Evolutionary conservation across 2,888 invertebrate genomes (phyloP).

Genomic region (Oeneis ivallda): DNA sequence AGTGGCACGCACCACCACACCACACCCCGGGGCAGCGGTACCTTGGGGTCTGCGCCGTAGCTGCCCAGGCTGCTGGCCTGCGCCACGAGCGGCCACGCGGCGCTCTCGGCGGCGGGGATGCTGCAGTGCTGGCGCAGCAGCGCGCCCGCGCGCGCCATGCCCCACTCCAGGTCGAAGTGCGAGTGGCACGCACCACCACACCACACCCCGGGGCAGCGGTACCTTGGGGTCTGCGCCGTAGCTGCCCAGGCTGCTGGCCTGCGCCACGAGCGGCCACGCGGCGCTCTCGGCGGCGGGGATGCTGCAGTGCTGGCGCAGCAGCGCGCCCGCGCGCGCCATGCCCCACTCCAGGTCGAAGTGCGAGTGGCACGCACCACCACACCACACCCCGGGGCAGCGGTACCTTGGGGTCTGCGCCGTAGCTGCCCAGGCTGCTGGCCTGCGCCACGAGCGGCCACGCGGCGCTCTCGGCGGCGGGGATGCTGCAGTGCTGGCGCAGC

Average conservation of each 20-base stretch:
- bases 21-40: constrained; percentile 38
- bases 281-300: constrained; percentile 66
- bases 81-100: constrained; percentile 86
- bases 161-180: constrained; percentile 82
- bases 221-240: constrained; percentile 85
- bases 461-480: constrained; percentile 65
- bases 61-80: constrained; percentile 97
- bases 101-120: constrained; percentile 66
- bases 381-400: background rate
- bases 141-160: constrained; percentile 82
- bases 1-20: background rate
- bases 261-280: constrained; percentile 88
- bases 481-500: constrained; percentile 84
- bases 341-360: constrained; percentile 84
- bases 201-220: constrained; percentile 6
- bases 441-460: constrained; percentile 90
- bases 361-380: background rate
- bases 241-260: constrained; percentile 95
- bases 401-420: constrained; percentile 85
- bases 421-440: constrained; percentile 94
- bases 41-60: constrained; percentile 85
- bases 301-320: constrained; percentile 85
- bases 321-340: constrained; percentile 80
- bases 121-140: constrained; percentile 85
- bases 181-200: background rate